These are phyloP conservation scores for Diarsia brunnea DNA, from an alignment of 2,888 invertebrate genomes.

Conservation along the genomic window DNA sequence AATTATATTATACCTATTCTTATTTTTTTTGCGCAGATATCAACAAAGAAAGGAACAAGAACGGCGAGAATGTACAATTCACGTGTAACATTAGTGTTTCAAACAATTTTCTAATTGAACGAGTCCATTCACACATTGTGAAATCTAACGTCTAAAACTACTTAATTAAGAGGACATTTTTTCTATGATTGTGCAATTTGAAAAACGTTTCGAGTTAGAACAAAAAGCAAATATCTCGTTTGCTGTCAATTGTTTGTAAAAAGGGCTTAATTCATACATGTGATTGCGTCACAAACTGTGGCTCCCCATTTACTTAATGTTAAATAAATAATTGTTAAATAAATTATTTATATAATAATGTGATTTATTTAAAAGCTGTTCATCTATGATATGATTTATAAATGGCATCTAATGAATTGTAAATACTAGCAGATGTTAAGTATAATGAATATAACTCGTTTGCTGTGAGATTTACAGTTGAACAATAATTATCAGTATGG, in stretches of 20 bases:
- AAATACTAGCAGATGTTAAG: conserved; percentile 62
- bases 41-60: conserved; percentile 94
- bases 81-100: conserved; percentile 89
- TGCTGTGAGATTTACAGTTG: conserved; percentile 72
- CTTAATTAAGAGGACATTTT: conserved; percentile 37
- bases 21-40: conserved; percentile 88
- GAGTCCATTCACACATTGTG: conserved; percentile 56
- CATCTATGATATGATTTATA: conserved; percentile 62
- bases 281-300: conserved; percentile 57
- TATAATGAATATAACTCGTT: conserved; percentile 54
- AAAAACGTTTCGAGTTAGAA: conserved; percentile 35
- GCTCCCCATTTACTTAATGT: conserved; percentile 64
- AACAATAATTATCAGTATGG: conserved; percentile 21
- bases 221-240: conserved; percentile 37
- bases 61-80: conserved; percentile 94
- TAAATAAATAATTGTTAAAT: conserved; percentile 61
- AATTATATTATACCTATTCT: too few species aligned
- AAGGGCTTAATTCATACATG: conserved; percentile 62
- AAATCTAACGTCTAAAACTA: conserved; percentile 37
- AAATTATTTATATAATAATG: conserved; percentile 60
- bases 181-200: conserved; percentile 39
- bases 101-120: conserved; percentile 55
- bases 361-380: conserved; percentile 69
- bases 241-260: conserved; percentile 55
- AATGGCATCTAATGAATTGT: conserved; percentile 62